Percentiles rank a stretch among this genome's conserved stretches.
These are phyloP conservation scores for Ophion ventricosus DNA, from an alignment of 2,888 invertebrate species.

Conservation along the genomic window DNA sequence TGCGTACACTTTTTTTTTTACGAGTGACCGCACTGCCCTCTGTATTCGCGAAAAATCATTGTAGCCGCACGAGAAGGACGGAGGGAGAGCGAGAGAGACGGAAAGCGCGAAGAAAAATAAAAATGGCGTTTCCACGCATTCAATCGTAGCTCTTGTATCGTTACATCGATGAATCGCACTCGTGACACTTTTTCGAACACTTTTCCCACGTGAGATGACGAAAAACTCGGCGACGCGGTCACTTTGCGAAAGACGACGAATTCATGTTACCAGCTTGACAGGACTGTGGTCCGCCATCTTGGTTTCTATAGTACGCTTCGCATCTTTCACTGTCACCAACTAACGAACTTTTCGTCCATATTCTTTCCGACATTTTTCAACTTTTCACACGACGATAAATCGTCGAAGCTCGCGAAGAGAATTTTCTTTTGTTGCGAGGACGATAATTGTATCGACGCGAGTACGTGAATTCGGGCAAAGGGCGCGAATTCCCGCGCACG, in stretches of 20 bases:
- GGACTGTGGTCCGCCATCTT: constrained; percentile 61
- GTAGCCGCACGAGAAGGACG: constrained; percentile 14
- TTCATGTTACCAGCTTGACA: constrained; percentile 58
- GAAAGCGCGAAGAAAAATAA: constrained; percentile 37
- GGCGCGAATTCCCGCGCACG: constrained; percentile 53
- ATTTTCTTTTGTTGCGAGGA: neutral
- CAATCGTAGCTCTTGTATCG: neutral
- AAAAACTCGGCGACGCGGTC: constrained; percentile 23
- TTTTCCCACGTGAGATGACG: neutral
- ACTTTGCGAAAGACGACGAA: constrained; percentile 6
- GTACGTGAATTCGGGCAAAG: constrained; percentile 9
- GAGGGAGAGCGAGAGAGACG: constrained; percentile 1
- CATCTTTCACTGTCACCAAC: constrained; percentile 27
- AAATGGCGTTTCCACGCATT: constrained; percentile 53
- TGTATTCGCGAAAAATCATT: constrained; percentile 42
- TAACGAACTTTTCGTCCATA: neutral
- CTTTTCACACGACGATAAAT: constrained; percentile 19
- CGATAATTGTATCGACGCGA: neutral
- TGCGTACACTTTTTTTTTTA: constrained; percentile 36
- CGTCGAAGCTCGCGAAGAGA: neutral
- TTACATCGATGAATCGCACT: neutral
- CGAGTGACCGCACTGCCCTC: constrained; percentile 57
- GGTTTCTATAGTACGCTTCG: constrained; percentile 48
- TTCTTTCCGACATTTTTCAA: neutral
- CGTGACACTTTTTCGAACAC: constrained; percentile 13